Evolutionary conservation across 2,797 vertebrate species (phyloP), one percentile per base, ranked within the genome.

Genomic region (Rhinella marina): DNA sequence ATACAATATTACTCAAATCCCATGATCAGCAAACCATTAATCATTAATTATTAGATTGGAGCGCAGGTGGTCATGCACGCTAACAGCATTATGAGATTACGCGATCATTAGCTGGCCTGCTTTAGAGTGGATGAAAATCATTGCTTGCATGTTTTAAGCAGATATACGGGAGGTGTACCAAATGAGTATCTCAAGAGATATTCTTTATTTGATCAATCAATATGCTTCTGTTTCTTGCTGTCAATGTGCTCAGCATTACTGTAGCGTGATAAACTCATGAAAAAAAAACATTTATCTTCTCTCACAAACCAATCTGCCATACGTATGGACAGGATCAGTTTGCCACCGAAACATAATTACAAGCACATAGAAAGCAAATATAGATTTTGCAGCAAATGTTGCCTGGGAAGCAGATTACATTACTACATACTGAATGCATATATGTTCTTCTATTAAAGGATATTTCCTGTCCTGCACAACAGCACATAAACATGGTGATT

Each of bases 271-370:
- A 54, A 57, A 41, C 23, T 16, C 17, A 16, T 59, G 17, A 25
- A 73, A 41, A 4, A 72, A 90, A 90, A 92, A 27, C 2, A 41
- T 41, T 93, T 92, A 91, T 85, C 81, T 90, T 93, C 84, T 90
- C 88, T 90, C 93, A 91, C 92, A 92, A 92, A 90, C 87, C 91
- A 92, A 91, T 41, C 41, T 41, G 41, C 41, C 90, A 88, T 90
- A 88, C 91, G 66, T 82, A 88, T 70, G 92, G 23, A 92, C 91
- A 87, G 86, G 91, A 90, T 91, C 84, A 85, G 66, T 90, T 86
- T 92, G 75, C 89, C 48, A 72, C 75, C 86, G 23, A 54, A 32
- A 59, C 84, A 48, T 77, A 81, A 85, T 90, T 41, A 41, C 41
- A 41, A 41, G 29, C 54, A 13, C 32, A 68, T 82, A n/a, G 2